A percentile compares a stretch with the other conserved stretches of the same genome.
Conservation (phyloP, 2,113 vertebrate genomes). For the Cettia cetti region DNA sequence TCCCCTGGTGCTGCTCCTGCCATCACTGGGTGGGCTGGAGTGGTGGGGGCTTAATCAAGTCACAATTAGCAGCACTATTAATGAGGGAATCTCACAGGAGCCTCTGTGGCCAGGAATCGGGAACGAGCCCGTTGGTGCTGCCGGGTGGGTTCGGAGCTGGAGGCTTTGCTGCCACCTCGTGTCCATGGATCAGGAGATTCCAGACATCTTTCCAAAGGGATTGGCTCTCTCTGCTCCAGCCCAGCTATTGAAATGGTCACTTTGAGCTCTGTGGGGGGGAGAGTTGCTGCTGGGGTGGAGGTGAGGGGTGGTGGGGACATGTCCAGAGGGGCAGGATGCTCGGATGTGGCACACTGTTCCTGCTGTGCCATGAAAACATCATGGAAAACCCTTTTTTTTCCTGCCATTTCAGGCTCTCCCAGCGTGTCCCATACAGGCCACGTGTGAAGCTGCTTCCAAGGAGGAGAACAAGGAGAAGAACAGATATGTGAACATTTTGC, state of each 20-base stretch:
- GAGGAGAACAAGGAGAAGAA: constrained; percentile 99
- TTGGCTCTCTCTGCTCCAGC: neutral
- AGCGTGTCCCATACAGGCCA: constrained; percentile 94
- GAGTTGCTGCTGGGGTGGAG: neutral
- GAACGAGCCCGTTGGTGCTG: neutral
- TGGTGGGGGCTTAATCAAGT: accelerated
- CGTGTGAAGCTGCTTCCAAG: constrained; percentile 95
- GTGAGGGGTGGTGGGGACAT: neutral
- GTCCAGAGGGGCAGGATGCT: neutral
- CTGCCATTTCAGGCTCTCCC: constrained; percentile 83
- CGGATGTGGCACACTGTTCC: accelerated
- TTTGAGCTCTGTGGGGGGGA: neutral
- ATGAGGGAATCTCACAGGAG: neutral
- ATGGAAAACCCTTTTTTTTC: neutral
- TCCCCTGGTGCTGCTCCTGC: neutral
- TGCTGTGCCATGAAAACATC: neutral
- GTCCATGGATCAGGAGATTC: neutral
- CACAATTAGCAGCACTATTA: neutral
- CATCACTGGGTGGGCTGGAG: neutral
- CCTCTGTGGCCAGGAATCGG: neutral
- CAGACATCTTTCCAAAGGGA: neutral
- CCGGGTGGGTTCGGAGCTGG: neutral
- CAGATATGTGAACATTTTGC: constrained; percentile 97
- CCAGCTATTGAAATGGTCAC: neutral
- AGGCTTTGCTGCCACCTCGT: constrained; percentile 68